Base-by-base conservation (phyloP, 2,113 vertebrate genomes). In the Scolopax mira region DNA sequence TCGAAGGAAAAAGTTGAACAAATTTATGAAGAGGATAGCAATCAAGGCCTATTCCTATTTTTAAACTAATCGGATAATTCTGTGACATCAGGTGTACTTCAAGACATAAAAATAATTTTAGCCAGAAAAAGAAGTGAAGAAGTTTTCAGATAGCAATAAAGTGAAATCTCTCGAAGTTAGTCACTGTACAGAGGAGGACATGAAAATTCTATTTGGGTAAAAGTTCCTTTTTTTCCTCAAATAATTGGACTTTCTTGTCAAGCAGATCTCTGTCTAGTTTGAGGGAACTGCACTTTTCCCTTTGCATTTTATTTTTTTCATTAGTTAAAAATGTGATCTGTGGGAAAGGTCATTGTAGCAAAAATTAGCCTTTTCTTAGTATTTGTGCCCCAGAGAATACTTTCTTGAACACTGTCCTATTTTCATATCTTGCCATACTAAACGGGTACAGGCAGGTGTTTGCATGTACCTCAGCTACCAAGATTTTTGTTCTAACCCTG, bases 321-420 rank as follows among this genome's bases (percentile, higher is more conserved):
- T 66, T 52, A 39, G 15, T 18, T 60, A 33, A 57, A 61, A 61
- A 31, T 51, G 13, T 42, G 11, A 39, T 51, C 61, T 62, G 1
- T 15, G 31, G 13, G 4, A 11, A 51, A 66, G 58, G 17, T 51
- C 2, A 4, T 4, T 14, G 25, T 15, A 28, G 18, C 10, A 46
- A 51, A 85, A 48, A 21, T 14, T 14, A 48, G 2, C 6, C 7
- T 57, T 8, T 28, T 48, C 6, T 69, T 14, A 28, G 1, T 14
- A 24, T 72, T 52, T 85, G 7, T 85, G n/a, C 57, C 8, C 6
- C 1, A 9, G 22, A 58, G 19, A 72, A 24, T 2, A 18, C 13
- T 54, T 18, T 48, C 18, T 23, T 4, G 18, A 51, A 21, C 4
- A 3, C 6, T 48, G 3, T 42, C 7, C 5, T 8, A 1, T 39